Evolutionary conservation across 2,797 vertebrate species (phyloP).

Genomic region (Esox lucius): DNA sequence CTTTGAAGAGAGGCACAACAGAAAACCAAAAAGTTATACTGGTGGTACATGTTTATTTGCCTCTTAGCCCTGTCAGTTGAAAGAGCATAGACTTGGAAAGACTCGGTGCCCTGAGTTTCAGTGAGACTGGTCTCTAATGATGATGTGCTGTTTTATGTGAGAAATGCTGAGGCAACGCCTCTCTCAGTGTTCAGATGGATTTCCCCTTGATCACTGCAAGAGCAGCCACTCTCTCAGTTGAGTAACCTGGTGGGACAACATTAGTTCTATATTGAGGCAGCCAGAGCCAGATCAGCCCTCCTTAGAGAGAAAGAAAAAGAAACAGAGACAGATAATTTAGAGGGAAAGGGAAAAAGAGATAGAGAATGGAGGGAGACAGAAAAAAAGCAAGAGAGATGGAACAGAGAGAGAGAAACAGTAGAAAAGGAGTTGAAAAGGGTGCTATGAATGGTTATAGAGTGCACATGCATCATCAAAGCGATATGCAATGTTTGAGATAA

Average conservation of each 20-base stretch:
- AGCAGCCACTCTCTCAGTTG: not conserved
- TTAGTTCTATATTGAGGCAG: constrained; percentile 16
- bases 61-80: not conserved
- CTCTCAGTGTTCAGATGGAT: not conserved
- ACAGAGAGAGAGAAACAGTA: not conserved
- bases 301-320: not conserved
- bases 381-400: not conserved
- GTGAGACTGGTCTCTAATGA: not conserved
- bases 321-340: not conserved
- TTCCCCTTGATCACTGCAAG: constrained; percentile 1
- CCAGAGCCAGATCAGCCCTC: constrained; percentile 3
- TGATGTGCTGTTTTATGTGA: not conserved
- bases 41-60: not conserved
- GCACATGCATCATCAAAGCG: not conserved
- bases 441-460: not conserved
- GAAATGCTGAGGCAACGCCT: not conserved
- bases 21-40: not conserved
- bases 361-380: not conserved
- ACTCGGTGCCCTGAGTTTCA: not conserved
- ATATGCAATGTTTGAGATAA: not conserved
- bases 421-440: constrained; percentile 11
- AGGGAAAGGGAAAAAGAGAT: constrained; percentile 2
- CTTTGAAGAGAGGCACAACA: constrained; percentile 71
- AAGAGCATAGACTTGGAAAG: not conserved
- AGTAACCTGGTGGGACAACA: constrained; percentile 2